These are phyloP conservation scores for Tortrix viridana DNA, from an alignment of 2,888 invertebrate genomes.

Conservation along the genomic window DNA sequence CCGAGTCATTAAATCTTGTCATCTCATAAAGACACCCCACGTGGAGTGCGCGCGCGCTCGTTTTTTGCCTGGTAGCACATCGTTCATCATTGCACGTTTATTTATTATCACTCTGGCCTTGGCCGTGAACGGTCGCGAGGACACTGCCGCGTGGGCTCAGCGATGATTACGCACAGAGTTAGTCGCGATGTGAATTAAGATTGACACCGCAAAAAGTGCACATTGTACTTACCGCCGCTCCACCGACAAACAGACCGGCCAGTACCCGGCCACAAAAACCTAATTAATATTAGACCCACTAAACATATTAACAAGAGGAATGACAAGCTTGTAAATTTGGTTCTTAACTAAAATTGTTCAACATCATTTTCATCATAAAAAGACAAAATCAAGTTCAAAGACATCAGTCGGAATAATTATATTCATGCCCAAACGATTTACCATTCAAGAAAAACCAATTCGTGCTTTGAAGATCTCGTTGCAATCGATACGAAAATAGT, in stretches of 20 bases:
- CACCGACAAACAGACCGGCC: constrained; percentile 44
- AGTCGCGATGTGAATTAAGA: constrained; percentile 55
- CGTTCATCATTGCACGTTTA: constrained; percentile 74
- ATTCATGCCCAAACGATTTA: constrained; percentile 12
- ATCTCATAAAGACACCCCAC: constrained; percentile 72
- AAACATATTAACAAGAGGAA: constrained; percentile 29
- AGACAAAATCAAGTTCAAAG: constrained; percentile 7
- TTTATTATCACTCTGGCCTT: constrained; percentile 78
- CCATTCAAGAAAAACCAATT: constrained; percentile 22
- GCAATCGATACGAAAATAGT: constrained; percentile 38
- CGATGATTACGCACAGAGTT: constrained; percentile 53
- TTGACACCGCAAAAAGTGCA: constrained; percentile 54
- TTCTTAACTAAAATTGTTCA: background rate
- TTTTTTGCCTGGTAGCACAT: constrained; percentile 71
- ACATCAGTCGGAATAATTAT: constrained; percentile 12
- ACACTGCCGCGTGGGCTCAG: constrained; percentile 62
- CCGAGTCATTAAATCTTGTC: constrained; percentile 73
- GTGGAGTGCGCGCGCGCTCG: constrained; percentile 65
- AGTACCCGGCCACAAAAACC: constrained; percentile 45
- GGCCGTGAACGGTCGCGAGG: constrained; percentile 78
- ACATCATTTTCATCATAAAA: background rate
- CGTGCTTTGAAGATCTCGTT: constrained; percentile 17
- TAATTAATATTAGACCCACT: constrained; percentile 47
- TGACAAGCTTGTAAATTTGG: background rate
- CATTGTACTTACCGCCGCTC: constrained; percentile 48